phyloP scores from a whole-genome alignment of 2,113 vertebrate species.

The Ceuthmochares aereus region DNA sequence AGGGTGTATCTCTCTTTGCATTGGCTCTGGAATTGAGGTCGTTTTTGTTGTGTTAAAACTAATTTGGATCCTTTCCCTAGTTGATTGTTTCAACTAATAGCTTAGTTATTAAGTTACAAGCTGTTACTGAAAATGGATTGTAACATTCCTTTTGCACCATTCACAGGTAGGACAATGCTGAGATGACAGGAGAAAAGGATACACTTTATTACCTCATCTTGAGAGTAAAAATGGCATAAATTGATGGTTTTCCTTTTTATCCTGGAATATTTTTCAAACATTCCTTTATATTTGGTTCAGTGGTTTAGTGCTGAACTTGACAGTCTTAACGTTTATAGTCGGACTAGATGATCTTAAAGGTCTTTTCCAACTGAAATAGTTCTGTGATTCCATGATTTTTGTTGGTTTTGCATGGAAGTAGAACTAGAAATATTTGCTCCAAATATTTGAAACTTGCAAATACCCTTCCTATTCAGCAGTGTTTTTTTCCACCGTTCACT shows the following conservation, averaged over 20 bases:
- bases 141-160: neutral
- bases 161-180: neutral
- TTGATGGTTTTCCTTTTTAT: neutral
- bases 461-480: neutral
- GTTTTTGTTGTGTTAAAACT: neutral
- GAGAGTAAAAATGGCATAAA: neutral
- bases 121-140: neutral
- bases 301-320: too few species aligned
- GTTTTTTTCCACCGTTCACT: neutral
- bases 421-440: neutral
- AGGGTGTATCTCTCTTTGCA: neutral
- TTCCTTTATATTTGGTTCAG: neutral
- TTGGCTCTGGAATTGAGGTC: neutral
- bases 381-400: neutral
- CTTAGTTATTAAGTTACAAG: neutral
- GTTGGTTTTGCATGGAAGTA: neutral
- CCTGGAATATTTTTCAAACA: neutral
- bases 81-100: neutral
- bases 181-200: neutral
- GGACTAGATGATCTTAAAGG: too few species aligned
- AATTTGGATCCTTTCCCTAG: neutral
- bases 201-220: neutral
- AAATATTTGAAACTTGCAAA: neutral
- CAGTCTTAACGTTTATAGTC: too few species aligned
- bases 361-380: too few species aligned